Evolutionary conservation across 2,888 invertebrate species (phyloP).

Genomic region (Coelopa pilipes): DNA sequence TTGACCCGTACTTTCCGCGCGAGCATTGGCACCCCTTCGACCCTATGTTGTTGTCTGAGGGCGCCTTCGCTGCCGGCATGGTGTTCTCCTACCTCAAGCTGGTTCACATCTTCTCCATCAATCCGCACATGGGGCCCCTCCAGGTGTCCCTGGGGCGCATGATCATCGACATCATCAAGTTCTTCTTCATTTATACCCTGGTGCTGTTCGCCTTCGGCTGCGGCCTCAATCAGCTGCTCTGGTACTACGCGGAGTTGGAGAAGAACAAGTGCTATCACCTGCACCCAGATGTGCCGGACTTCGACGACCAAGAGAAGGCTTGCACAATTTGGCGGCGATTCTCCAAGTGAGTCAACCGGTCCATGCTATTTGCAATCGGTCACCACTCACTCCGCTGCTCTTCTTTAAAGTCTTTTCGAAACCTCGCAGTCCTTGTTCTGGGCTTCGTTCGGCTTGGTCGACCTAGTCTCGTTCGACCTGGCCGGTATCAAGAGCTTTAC

Average conservation of each 20-base stretch:
- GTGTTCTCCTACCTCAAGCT: constrained; percentile 95
- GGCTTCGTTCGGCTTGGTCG: constrained; percentile 97
- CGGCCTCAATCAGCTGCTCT: constrained; percentile 91
- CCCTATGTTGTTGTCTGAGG: constrained; percentile 91
- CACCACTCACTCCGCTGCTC: neutral
- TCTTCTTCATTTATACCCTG: constrained; percentile 93
- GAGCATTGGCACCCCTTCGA: constrained; percentile 95
- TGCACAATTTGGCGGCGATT: constrained; percentile 89
- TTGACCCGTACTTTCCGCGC: constrained; percentile 86
- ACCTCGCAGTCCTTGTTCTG: constrained; percentile 98
- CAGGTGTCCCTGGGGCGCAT: constrained; percentile 94
- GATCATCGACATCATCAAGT: constrained; percentile 95
- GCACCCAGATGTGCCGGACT: constrained; percentile 80
- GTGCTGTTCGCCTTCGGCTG: constrained; percentile 96
- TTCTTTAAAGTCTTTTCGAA: constrained; percentile 86
- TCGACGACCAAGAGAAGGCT: constrained; percentile 84
- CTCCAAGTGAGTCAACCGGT: constrained; percentile 75
- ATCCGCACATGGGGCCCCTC: constrained; percentile 91
- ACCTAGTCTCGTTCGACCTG: constrained; percentile 92
- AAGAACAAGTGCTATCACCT: constrained; percentile 85
- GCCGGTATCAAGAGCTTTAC: constrained; percentile 96
- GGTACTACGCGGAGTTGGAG: constrained; percentile 93
- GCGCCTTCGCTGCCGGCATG: constrained; percentile 96
- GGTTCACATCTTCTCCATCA: constrained; percentile 96
- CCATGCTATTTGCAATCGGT: neutral